Percentiles rank a stretch among this genome's conserved stretches.
phyloP scores from a whole-genome alignment of 2,888 invertebrate species.

The Tenthredo scrophulariae region DNA sequence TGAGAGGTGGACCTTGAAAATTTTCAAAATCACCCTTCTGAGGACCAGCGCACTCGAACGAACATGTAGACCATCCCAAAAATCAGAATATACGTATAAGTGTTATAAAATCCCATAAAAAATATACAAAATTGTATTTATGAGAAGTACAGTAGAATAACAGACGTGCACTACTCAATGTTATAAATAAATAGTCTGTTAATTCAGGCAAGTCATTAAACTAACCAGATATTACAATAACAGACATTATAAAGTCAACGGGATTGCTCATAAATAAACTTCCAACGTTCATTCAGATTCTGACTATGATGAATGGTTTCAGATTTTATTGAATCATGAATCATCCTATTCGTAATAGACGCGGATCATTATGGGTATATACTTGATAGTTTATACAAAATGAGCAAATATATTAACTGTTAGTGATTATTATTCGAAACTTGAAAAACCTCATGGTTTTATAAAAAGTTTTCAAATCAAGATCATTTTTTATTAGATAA shows the following conservation, averaged over 20 bases:
- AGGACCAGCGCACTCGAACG: no score
- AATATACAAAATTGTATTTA: conserved; percentile 5
- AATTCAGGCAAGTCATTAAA: not conserved
- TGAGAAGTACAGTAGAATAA: not conserved
- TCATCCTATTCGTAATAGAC: not conserved
- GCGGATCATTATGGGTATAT: not conserved
- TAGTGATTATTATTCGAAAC: not conserved
- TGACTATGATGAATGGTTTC: not conserved
- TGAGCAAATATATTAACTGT: not conserved
- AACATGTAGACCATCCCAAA: no score
- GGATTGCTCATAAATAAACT: not conserved
- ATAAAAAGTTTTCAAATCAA: not conserved
- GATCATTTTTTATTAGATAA: no score
- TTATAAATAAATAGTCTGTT: not conserved
- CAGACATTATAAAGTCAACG: conserved; percentile 7
- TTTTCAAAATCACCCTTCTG: no score
- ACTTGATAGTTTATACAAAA: not conserved
- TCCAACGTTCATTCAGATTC: not conserved
- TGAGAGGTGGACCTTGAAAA: no score
- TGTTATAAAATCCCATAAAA: no score
- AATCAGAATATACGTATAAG: not conserved
- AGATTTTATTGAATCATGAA: not conserved
- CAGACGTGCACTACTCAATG: conserved; percentile 3
- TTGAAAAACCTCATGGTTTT: not conserved
- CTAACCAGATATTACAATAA: conserved; percentile 13